Base-by-base conservation (phyloP, 2,113 vertebrate species). In the Geococcyx californianus region DNA sequence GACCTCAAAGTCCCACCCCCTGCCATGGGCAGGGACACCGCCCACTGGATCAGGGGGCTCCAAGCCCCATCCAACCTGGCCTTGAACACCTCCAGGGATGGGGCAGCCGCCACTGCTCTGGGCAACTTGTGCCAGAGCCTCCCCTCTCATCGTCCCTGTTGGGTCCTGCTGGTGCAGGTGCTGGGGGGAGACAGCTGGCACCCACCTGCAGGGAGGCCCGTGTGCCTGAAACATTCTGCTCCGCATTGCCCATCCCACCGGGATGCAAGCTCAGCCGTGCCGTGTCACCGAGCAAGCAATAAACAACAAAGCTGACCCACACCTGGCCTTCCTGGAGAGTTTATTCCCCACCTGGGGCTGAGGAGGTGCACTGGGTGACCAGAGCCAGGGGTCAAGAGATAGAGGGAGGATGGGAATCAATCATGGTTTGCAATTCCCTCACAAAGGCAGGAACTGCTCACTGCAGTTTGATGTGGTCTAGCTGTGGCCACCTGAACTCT, bases 361-460 rank as follows among this genome's bases (percentile, higher is more conserved):
- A 3, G 26, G 74, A 54, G 2, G 6, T 47, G 66, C 62, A 3
- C 16, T 1, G 74, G 31, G 16, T 60, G 62, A 45, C 33, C 34
- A 3, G 58, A 51, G 58, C 49, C 52, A 74, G 49, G 26, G 44
- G n/a, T 26, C 21, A 13, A 86, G 51, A 64, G 44, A 49, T 13
- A 45, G 24, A 42, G 21, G 58, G 80, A 68, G 56, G 56, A 47
- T 0, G 1, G 75, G 77, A 56, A 18, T 36, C 55, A 55, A 12
- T 14, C 4, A 0, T 19, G 63, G 18, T 11, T 15, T 67, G 87
- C 9, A 16, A 10, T 58, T 5, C 34, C 49, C 87, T 34, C 47
- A 8, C 3, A 2, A 4, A 3, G n/a, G 47, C 23, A 52, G 78
- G 55, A 60, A 10, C 40, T n/a, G 34, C 21, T 56, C 0, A 0